Evolutionary conservation across 2,888 invertebrate genomes (phyloP).

Genomic region (Schrankia costaestrigalis): DNA sequence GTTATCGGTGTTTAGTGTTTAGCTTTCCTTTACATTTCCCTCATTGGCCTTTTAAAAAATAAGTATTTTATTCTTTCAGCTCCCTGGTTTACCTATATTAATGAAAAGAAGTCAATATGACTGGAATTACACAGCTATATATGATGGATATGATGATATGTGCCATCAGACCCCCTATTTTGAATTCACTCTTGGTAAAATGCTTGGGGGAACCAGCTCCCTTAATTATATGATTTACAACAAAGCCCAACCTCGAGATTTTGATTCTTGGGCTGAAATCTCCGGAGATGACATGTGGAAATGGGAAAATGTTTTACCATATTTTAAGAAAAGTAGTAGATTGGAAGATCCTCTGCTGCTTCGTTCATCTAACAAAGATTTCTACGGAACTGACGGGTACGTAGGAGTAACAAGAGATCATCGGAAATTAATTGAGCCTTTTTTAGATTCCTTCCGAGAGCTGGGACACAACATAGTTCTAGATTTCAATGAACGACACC

Average conservation of each 20-base stretch:
- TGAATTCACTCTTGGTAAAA: constrained; percentile 39
- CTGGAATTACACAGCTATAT: constrained; percentile 44
- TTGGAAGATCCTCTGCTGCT: constrained; percentile 28
- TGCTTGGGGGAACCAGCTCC: constrained; percentile 50
- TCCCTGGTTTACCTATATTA: constrained; percentile 34
- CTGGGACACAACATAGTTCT: constrained; percentile 49
- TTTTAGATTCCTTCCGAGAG: constrained; percentile 51
- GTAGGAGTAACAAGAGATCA: constrained; percentile 29
- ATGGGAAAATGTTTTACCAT: constrained; percentile 38
- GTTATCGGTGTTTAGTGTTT: too few species aligned
- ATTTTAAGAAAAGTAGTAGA: constrained; percentile 42
- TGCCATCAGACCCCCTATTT: constrained; percentile 23
- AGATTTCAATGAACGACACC: constrained; percentile 41
- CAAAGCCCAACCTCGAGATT: constrained; percentile 43
- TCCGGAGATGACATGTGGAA: constrained; percentile 38
- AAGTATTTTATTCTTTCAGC: constrained; percentile 33
- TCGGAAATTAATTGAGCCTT: constrained; percentile 20
- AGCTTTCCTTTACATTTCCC: too few species aligned
- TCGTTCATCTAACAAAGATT: constrained; percentile 19
- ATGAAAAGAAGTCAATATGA: constrained; percentile 33
- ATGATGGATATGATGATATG: constrained; percentile 26
- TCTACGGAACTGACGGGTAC: constrained; percentile 32
- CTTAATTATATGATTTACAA: constrained; percentile 42
- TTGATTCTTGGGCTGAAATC: constrained; percentile 36
- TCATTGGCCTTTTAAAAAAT: too few species aligned